phyloP scores from a whole-genome alignment of 1,140 invertebrate species.

The Drosophila guanche region DNA sequence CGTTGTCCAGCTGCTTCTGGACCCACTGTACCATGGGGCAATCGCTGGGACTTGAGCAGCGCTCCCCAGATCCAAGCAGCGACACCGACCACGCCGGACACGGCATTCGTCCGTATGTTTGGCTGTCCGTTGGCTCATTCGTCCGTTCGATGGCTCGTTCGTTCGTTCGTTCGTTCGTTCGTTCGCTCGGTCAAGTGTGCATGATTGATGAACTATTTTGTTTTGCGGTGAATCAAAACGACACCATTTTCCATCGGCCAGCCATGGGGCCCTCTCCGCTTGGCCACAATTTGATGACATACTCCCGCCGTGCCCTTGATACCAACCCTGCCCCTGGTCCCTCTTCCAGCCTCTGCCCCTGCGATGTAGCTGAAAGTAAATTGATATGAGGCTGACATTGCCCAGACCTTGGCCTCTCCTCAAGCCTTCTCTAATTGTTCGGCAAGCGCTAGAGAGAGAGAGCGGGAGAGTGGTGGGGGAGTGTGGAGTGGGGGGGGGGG shows the following conservation, averaged over 20 bases:
- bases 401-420: conserved; percentile 38
- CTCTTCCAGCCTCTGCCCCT: not conserved
- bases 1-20: no score
- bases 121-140: not conserved
- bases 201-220: conserved; percentile 82
- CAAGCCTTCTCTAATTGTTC: conserved; percentile 33
- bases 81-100: conserved; percentile 3
- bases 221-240: conserved; percentile 80
- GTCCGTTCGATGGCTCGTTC: conserved; percentile 1
- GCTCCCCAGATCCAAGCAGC: no score
- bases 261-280: not conserved
- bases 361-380: conserved; percentile 45
- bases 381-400: conserved; percentile 58
- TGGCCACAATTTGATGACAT: conserved; percentile 67
- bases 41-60: no score
- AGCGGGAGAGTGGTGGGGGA: no score
- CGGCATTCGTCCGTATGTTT: conserved; percentile 1
- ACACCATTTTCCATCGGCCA: conserved; percentile 61
- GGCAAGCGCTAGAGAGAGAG: conserved; percentile 4
- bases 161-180: conserved; percentile 4
- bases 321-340: not conserved
- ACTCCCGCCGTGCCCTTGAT: conserved; percentile 39
- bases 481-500: conserved; percentile 10
- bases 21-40: not conserved
- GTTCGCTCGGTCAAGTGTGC: conserved; percentile 70